Conservation (phyloP, 2,113 vertebrate genomes). For the Ranitomeya imitator region DNA sequence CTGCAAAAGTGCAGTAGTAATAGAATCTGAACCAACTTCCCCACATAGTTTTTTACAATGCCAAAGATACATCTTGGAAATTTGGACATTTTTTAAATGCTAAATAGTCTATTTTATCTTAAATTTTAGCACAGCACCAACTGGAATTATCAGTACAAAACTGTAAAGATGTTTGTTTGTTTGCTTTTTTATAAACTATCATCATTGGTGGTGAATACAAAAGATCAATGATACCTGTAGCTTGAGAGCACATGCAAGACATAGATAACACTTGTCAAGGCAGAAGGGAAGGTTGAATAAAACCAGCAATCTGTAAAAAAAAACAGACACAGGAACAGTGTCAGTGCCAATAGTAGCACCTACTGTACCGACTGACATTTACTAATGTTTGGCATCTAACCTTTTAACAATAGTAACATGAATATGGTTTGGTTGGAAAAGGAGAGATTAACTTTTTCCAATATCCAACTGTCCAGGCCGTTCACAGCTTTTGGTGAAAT, state of each 20-base stretch:
- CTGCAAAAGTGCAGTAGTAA: too few relatives aligned
- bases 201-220: not conserved
- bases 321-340: not conserved
- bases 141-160: not conserved
- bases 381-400: not conserved
- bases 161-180: not conserved
- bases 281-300: constrained; percentile 44
- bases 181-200: not conserved
- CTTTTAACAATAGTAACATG: constrained; percentile 15
- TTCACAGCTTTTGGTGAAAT: constrained; percentile 27
- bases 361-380: not conserved
- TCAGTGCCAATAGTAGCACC: too few relatives aligned
- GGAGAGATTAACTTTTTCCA: constrained; percentile 13
- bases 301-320: constrained; percentile 50
- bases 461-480: constrained; percentile 13
- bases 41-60: too few relatives aligned
- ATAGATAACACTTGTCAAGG: constrained; percentile 46
- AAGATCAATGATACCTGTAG: constrained; percentile 27
- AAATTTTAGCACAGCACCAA: not conserved
- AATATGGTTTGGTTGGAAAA: constrained; percentile 33
- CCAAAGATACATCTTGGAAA: too few relatives aligned
- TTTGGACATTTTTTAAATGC: too few relatives aligned
- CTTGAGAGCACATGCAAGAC: constrained; percentile 40
- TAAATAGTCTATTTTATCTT: too few relatives aligned
- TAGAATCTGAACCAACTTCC: too few relatives aligned